Percentiles rank a stretch among this genome's conserved stretches.
phyloP scores from a whole-genome alignment of 1,140 invertebrate genomes.

The Stenopsyche tienmushanensis region DNA sequence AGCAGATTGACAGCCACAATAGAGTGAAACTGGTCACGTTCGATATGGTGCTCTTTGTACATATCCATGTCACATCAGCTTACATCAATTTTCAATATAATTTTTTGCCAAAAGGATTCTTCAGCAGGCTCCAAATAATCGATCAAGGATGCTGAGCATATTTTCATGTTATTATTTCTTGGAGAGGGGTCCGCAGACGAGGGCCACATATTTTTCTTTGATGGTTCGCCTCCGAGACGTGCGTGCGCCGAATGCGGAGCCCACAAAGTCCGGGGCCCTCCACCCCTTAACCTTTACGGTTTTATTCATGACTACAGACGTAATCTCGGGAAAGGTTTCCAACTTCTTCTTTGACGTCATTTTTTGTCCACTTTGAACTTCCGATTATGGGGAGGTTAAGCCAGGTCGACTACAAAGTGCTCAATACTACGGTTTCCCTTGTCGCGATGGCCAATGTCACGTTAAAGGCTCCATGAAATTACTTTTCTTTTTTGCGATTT shows the following conservation, averaged over 20 bases:
- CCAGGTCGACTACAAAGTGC: not conserved
- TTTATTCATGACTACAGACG: slow-evolving; percentile 37
- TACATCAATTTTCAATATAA: not conserved
- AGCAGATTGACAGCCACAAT: too few relatives aligned
- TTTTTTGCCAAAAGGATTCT: not conserved
- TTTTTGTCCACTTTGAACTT: slow-evolving; percentile 40
- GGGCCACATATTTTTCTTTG: slow-evolving; percentile 35
- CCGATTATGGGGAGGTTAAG: slow-evolving; percentile 33
- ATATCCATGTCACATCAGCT: not conserved
- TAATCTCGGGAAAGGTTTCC: slow-evolving; percentile 36
- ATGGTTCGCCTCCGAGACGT: slow-evolving; percentile 19
- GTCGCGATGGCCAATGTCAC: too few relatives aligned
- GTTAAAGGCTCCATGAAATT: too few relatives aligned
- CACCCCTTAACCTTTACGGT: slow-evolving; percentile 12
- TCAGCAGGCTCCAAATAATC: not conserved
- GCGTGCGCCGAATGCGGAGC: slow-evolving; percentile 36
- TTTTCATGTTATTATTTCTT: slow-evolving; percentile 6
- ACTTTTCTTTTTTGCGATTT: too few relatives aligned
- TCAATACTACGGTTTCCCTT: too few relatives aligned
- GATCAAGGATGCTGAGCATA: not conserved
- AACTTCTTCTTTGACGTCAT: slow-evolving; percentile 34
- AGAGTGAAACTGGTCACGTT: too few relatives aligned
- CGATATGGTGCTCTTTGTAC: not conserved
- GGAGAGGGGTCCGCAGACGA: not conserved
- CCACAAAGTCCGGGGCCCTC: slow-evolving; percentile 16